phyloP scores from a whole-genome alignment of 1,140 invertebrate species.

The Neodiprion lecontei region DNA sequence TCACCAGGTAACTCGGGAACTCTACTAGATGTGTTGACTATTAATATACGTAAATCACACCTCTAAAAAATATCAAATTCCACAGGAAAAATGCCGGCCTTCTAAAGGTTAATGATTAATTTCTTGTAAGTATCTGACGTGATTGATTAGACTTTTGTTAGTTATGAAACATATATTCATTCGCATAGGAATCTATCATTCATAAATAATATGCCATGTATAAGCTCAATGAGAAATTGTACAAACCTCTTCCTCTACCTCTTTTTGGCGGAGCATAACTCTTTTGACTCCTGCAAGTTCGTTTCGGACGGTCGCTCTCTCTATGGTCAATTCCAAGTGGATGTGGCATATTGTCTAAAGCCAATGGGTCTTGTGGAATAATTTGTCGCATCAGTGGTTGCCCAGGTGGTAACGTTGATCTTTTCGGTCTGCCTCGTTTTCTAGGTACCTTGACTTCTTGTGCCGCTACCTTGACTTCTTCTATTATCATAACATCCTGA shows the following conservation, averaged over 20 bases:
- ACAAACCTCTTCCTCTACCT: slow-evolving; percentile 53
- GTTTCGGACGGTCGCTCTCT: slow-evolving; percentile 54
- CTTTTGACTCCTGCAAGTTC: slow-evolving; percentile 57
- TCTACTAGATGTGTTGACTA: no score
- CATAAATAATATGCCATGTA: background rate
- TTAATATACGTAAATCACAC: no score
- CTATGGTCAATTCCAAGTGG: slow-evolving; percentile 34
- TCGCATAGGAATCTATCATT: no score
- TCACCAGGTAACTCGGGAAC: no score
- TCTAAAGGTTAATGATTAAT: no score
- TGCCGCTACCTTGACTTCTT: slow-evolving; percentile 45
- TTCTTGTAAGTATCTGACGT: no score
- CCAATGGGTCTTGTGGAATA: slow-evolving; percentile 47
- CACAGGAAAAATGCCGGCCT: no score
- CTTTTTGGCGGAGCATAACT: slow-evolving; percentile 60
- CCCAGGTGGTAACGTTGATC: slow-evolving; percentile 37
- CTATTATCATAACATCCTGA: slow-evolving; percentile 59
- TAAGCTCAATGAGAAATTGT: slow-evolving; percentile 12
- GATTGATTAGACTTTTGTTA: no score
- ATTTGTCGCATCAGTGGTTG: slow-evolving; percentile 15
- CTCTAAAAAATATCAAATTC: no score
- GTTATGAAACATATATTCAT: no score
- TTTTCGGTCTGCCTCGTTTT: slow-evolving; percentile 54
- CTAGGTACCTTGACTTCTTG: slow-evolving; percentile 50
- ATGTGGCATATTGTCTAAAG: slow-evolving; percentile 44